Evolutionary conservation across 2,113 vertebrate genomes (phyloP).

Genomic region (Kryptolebias marmoratus): DNA sequence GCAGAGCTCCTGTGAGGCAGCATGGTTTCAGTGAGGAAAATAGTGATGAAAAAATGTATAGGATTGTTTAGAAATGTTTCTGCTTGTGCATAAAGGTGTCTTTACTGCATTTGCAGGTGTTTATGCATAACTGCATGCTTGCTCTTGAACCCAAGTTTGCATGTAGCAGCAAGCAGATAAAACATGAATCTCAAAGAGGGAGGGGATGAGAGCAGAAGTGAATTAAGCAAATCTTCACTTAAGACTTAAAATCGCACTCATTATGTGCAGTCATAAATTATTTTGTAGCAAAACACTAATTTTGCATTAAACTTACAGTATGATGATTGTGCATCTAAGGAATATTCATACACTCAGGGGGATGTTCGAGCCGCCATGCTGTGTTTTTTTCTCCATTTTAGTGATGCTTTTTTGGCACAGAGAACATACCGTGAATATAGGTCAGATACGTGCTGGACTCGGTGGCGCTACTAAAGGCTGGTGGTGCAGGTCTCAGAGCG

Average conservation of each 20-base stretch:
- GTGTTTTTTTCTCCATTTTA: conserved; percentile 63
- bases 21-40: no score
- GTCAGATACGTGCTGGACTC: conserved; percentile 76
- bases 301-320: conserved; percentile 85
- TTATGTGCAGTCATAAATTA: conserved; percentile 81
- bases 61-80: background rate
- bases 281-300: conserved; percentile 84
- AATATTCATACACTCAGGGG: conserved; percentile 81
- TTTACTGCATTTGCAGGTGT: background rate
- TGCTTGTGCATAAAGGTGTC: background rate
- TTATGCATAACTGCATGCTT: background rate
- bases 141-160: conserved; percentile 2
- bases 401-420: conserved; percentile 71
- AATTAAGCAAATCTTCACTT: conserved; percentile 76
- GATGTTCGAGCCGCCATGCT: conserved; percentile 47
- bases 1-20: no score
- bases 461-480: conserved; percentile 74
- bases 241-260: conserved; percentile 76
- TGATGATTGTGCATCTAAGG: conserved; percentile 81
- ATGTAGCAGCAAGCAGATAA: background rate
- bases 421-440: conserved; percentile 78
- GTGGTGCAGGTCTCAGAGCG: conserved; percentile 72
- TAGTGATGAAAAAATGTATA: background rate
- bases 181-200: conserved; percentile 25
- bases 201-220: conserved; percentile 45